Evolutionary conservation across 2,113 vertebrate genomes (phyloP).

Genomic region (Agelaius phoeniceus): DNA sequence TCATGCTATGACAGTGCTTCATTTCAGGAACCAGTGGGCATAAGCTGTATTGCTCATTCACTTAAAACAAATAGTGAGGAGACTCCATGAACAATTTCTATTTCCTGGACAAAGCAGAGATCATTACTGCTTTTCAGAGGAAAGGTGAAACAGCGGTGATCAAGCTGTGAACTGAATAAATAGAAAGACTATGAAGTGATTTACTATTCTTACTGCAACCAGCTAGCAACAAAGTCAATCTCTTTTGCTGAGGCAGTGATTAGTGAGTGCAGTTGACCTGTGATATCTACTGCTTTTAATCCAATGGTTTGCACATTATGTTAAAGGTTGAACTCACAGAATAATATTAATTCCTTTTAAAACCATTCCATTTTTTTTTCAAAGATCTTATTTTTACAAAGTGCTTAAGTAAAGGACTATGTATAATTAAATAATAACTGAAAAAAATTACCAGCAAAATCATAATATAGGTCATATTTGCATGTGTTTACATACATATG

Average conservation of each 20-base stretch:
- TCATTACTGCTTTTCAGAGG: slow-evolving; percentile 54
- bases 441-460: background rate
- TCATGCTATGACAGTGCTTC: slow-evolving; percentile 27
- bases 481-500: background rate
- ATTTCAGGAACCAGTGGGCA: slow-evolving; percentile 54
- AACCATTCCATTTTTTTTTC: background rate
- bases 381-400: background rate
- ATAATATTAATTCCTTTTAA: slow-evolving; percentile 15
- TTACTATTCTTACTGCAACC: slow-evolving; percentile 69
- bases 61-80: slow-evolving; percentile 69
- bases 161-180: slow-evolving; percentile 71
- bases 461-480: background rate
- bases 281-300: slow-evolving; percentile 50
- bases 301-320: slow-evolving; percentile 1
- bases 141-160: slow-evolving; percentile 60
- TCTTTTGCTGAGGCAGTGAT: slow-evolving; percentile 62
- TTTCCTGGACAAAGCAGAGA: slow-evolving; percentile 54
- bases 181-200: slow-evolving; percentile 63
- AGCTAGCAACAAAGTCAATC: slow-evolving; percentile 56
- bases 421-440: slow-evolving; percentile 24
- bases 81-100: slow-evolving; percentile 56
- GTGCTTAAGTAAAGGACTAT: background rate
- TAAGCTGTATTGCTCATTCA: slow-evolving; percentile 56
- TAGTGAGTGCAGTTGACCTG: slow-evolving; percentile 57
- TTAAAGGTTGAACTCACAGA: slow-evolving; percentile 26